These are phyloP conservation scores for Leucoraja erinaceus DNA, from an alignment of 2,113 vertebrate genomes.

Conservation along the genomic window DNA sequence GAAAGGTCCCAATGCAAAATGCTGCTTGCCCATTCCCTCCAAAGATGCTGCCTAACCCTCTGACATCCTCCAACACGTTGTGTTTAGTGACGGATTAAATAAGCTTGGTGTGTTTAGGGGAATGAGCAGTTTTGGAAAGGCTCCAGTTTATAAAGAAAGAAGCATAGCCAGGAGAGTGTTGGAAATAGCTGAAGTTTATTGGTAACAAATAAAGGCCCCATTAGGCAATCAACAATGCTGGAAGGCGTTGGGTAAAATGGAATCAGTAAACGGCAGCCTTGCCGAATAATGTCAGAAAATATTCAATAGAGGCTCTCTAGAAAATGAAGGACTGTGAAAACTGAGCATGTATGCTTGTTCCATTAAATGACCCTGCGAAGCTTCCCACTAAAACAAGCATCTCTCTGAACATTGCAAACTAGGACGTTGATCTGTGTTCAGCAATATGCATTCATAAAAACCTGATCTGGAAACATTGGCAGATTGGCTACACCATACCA, in stretches of 20 bases:
- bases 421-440: no score
- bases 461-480: background rate
- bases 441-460: background rate
- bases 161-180: background rate
- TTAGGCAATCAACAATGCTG: no score
- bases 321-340: background rate
- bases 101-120: no score
- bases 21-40: no score
- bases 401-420: background rate
- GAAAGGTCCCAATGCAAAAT: no score
- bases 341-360: background rate
- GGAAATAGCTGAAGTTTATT: background rate
- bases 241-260: background rate
- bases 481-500: background rate
- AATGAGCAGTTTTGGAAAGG: background rate
- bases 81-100: no score
- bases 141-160: background rate
- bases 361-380: background rate
- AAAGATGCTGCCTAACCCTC: no score
- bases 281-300: background rate
- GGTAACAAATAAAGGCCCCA: background rate
- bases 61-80: no score
- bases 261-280: background rate
- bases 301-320: no score
- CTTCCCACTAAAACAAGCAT: background rate